These are phyloP conservation scores for Ctenochaetus hawaiiensis DNA, from an alignment of 2,797 vertebrate genomes.

Conservation along the genomic window DNA sequence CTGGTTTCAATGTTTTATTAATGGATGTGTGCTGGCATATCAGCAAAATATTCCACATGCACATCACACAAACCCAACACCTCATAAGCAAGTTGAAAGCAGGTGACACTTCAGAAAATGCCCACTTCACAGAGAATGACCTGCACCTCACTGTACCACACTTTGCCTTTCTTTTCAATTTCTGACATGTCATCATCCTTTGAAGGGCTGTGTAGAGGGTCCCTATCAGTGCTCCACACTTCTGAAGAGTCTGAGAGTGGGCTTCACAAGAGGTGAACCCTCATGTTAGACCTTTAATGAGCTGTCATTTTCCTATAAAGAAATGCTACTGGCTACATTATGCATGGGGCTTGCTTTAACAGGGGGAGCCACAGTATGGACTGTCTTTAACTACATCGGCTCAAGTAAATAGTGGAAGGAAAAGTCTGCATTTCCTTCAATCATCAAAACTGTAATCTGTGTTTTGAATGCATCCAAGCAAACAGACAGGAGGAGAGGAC, in stretches of 20 bases:
- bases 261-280: slow-evolving; percentile 66
- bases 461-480: slow-evolving; percentile 26
- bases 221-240: slow-evolving; percentile 57
- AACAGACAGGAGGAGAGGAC: not conserved
- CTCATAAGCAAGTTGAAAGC: slow-evolving; percentile 12
- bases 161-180: slow-evolving; percentile 64
- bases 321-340: slow-evolving; percentile 69
- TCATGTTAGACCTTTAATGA: slow-evolving; percentile 79
- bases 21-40: not conserved
- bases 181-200: slow-evolving; percentile 68
- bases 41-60: slow-evolving; percentile 14
- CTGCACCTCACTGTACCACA: slow-evolving; percentile 33
- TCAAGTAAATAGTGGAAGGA: slow-evolving; percentile 13
- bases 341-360: slow-evolving; percentile 50
- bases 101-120: slow-evolving; percentile 50
- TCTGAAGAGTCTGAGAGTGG: slow-evolving; percentile 65
- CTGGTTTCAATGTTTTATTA: not conserved
- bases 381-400: slow-evolving; percentile 28
- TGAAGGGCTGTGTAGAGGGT: slow-evolving; percentile 64
- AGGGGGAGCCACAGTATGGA: slow-evolving; percentile 6
- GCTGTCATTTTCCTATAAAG: slow-evolving; percentile 72
- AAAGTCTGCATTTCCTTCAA: slow-evolving; percentile 16
- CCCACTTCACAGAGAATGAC: slow-evolving; percentile 57
- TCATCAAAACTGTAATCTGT: slow-evolving; percentile 16
- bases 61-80: slow-evolving; percentile 25